Conservation (phyloP, 2,113 vertebrate species). For the Oceanites oceanicus region DNA sequence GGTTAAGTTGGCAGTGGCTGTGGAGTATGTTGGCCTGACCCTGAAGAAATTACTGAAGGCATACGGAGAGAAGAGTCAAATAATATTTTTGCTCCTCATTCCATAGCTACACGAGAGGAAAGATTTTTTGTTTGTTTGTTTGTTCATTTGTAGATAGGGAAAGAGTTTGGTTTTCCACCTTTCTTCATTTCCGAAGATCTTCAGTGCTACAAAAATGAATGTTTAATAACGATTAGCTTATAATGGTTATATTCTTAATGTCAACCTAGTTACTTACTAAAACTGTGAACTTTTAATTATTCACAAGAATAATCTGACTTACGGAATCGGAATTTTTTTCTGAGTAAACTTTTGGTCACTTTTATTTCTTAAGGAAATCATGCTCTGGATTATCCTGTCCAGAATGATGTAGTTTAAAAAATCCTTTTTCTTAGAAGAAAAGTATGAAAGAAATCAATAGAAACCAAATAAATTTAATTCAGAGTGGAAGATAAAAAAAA, state of each 20-base stretch:
- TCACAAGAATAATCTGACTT: not conserved
- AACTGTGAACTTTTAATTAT: not conserved
- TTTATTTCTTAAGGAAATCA: not conserved
- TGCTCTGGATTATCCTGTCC: not conserved
- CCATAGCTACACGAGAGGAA: not conserved
- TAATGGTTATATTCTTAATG: not conserved
- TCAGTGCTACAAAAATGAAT: not conserved
- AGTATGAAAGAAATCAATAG: not conserved
- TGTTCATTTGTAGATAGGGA: not conserved
- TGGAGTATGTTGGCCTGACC: not conserved
- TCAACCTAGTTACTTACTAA: not conserved
- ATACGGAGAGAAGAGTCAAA: not conserved
- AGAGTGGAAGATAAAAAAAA: not conserved
- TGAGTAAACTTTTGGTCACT: not conserved
- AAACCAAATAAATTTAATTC: not conserved
- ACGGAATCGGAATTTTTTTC: not conserved
- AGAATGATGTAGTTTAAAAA: not conserved
- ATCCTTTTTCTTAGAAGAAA: not conserved
- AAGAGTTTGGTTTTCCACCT: not conserved
- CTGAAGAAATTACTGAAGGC: not conserved
- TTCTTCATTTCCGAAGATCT: not conserved
- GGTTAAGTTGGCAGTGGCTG: not conserved
- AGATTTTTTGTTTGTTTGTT: not conserved
- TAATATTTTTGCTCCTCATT: not conserved
- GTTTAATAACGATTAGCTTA: not conserved